Percentiles rank a stretch among this genome's conserved stretches.
Conservation (phyloP, 2,797 vertebrate species). For the Nyctibius grandis region DNA sequence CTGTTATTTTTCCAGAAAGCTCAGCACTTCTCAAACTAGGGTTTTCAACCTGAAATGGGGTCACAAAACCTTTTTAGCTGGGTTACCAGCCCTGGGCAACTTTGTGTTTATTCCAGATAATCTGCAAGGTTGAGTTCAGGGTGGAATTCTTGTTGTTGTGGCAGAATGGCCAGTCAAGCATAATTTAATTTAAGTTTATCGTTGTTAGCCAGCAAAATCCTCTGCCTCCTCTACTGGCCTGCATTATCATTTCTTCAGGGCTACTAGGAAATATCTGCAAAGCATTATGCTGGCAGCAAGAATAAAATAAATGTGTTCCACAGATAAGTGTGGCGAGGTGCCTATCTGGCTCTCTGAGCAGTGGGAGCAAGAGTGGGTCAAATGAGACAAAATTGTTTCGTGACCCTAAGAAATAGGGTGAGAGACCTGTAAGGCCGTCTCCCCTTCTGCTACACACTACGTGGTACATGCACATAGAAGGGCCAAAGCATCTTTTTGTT, state of each 20-base stretch:
- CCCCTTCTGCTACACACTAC: accelerated
- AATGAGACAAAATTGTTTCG: not conserved
- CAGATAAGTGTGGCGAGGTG: not conserved
- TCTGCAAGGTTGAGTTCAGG: not conserved
- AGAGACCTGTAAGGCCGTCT: not conserved
- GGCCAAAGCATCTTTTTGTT: not conserved
- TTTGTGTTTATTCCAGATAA: not conserved
- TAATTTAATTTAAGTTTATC: conserved; percentile 14
- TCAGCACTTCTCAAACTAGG: not conserved
- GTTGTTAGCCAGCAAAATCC: not conserved
- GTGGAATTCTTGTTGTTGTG: not conserved
- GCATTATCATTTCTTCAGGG: not conserved
- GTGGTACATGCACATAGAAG: accelerated
- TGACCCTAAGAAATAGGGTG: not conserved
- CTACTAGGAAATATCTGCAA: not conserved
- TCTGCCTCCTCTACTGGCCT: not conserved
- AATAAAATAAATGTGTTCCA: not conserved
- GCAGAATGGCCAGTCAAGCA: not conserved
- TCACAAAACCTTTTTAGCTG: not conserved
- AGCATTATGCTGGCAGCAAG: not conserved
- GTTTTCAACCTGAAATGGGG: not conserved
- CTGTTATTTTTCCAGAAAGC: not conserved
- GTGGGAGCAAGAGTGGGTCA: not conserved
- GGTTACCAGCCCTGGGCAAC: not conserved
- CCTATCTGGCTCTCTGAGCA: not conserved